These are phyloP conservation scores for Nibea albiflora DNA, from an alignment of 2,113 vertebrate species.

Conservation along the genomic window DNA sequence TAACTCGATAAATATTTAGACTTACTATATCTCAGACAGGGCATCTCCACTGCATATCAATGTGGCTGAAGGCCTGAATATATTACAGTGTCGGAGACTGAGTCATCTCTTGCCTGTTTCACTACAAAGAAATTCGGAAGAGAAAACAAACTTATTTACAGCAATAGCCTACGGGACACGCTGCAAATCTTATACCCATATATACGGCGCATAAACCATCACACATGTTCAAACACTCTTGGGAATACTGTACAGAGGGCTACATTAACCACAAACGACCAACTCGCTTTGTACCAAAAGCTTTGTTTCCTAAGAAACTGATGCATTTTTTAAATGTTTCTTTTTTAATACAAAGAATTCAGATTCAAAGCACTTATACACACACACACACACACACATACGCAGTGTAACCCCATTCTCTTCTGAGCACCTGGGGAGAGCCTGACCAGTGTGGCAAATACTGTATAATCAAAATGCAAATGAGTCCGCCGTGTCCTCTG, in stretches of 20 bases:
- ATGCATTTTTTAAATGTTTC: neutral
- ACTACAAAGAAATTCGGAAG: slow-evolving; percentile 36
- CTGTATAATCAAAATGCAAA: slow-evolving; percentile 53
- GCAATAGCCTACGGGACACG: neutral
- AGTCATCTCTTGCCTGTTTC: slow-evolving; percentile 47
- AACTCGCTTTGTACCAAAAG: neutral
- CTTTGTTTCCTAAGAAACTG: neutral
- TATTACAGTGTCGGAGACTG: slow-evolving; percentile 56
- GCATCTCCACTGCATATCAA: slow-evolving; percentile 50
- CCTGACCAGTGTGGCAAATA: slow-evolving; percentile 19
- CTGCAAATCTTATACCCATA: slow-evolving; percentile 15
- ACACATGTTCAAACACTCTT: slow-evolving; percentile 1
- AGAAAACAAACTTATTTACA: slow-evolving; percentile 51
- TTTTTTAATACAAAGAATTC: neutral
- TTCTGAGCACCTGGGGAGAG: slow-evolving; percentile 16
- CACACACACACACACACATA: neutral
- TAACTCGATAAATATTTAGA: slow-evolving; percentile 58
- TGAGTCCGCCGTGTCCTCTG: slow-evolving; percentile 25
- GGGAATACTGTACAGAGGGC: neutral
- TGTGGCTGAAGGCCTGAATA: slow-evolving; percentile 57
- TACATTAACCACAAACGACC: neutral
- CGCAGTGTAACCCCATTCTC: neutral
- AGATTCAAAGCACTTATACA: slow-evolving; percentile 1
- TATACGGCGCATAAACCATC: neutral
- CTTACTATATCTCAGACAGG: slow-evolving; percentile 48